phyloP scores from a whole-genome alignment of 1,140 invertebrate genomes.

The Saccostrea cuccullata region DNA sequence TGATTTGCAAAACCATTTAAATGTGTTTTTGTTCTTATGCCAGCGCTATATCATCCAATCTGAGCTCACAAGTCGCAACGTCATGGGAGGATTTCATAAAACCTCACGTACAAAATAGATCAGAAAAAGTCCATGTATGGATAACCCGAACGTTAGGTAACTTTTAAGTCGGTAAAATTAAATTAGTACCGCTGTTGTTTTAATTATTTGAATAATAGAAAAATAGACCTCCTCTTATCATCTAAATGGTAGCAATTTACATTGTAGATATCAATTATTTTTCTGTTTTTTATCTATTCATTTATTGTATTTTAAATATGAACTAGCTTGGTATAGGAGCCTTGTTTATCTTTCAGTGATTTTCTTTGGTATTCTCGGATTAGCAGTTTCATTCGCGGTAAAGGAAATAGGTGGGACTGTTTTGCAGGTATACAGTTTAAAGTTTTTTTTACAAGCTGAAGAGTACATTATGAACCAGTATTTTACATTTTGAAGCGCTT shows the following conservation, averaged over 20 bases:
- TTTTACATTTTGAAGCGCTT: no score
- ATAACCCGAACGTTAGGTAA: constrained; percentile 42
- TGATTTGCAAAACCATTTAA: no score
- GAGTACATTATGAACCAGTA: no score
- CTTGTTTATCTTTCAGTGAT: constrained; percentile 41
- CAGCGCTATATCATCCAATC: constrained; percentile 92
- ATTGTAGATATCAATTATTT: no score
- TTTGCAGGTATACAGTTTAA: constrained; percentile 48
- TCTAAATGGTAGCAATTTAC: no score
- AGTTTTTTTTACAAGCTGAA: no score
- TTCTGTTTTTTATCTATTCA: no score
- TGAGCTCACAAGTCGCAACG: constrained; percentile 93
- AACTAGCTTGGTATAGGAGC: no score
- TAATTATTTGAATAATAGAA: no score
- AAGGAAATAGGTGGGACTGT: constrained; percentile 51
- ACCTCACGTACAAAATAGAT: background rate
- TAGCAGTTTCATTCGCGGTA: constrained; percentile 38
- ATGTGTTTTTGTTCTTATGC: background rate
- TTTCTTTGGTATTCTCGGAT: constrained; percentile 40
- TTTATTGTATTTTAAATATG: no score
- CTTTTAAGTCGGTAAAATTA: background rate
- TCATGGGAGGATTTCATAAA: constrained; percentile 39
- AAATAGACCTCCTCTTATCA: no score
- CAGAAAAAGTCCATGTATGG: background rate
- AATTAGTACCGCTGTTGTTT: no score